These are phyloP conservation scores for Mustelus asterias DNA, from an alignment of 2,113 vertebrate genomes.

Conservation along the genomic window DNA sequence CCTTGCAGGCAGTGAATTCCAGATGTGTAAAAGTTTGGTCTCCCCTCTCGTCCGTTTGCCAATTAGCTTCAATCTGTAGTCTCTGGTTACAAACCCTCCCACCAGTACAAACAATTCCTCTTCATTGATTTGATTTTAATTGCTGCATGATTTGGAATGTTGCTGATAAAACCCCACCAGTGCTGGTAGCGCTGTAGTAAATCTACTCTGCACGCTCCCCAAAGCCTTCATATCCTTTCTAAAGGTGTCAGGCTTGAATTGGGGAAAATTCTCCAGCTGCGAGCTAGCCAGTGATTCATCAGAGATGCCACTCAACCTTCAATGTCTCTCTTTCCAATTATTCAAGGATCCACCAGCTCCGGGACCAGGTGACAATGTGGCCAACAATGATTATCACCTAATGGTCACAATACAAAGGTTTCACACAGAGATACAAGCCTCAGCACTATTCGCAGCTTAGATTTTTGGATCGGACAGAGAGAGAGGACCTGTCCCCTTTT, in stretches of 20 bases:
- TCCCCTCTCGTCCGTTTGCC: not conserved
- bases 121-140: not conserved
- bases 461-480: too few species aligned
- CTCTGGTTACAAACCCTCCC: not conserved
- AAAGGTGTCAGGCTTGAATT: not conserved
- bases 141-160: not conserved
- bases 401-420: too few species aligned
- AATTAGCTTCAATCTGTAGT: not conserved
- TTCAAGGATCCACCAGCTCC: too few species aligned
- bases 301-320: not conserved
- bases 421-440: too few species aligned
- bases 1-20: not conserved
- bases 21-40: not conserved
- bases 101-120: not conserved
- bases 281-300: not conserved
- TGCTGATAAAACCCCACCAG: not conserved
- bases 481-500: too few species aligned
- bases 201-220: not conserved
- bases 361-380: too few species aligned
- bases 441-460: too few species aligned
- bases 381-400: too few species aligned
- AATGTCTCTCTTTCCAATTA: not conserved
- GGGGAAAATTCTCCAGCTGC: not conserved
- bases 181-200: not conserved
- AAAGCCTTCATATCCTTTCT: not conserved